Percentiles rank a stretch among this genome's conserved stretches.
phyloP scores from a whole-genome alignment of 1,140 invertebrate species.

The Drosophila carrolli region DNA sequence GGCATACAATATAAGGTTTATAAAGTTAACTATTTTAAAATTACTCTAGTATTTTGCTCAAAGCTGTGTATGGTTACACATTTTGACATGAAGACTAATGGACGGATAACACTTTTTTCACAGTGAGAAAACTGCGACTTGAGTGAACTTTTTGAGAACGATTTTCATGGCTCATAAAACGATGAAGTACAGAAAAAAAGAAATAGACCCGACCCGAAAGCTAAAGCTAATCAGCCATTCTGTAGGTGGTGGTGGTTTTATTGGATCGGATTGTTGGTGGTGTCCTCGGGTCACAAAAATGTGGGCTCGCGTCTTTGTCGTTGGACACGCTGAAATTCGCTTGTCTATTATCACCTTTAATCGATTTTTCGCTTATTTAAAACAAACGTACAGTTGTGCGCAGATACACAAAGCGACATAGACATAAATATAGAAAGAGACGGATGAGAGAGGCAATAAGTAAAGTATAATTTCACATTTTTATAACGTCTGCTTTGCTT shows the following conservation, averaged over 20 bases:
- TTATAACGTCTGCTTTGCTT: slow-evolving; percentile 61
- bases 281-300: slow-evolving; percentile 66
- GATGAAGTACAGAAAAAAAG: slow-evolving; percentile 13
- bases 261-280: slow-evolving; percentile 13
- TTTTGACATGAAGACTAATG: slow-evolving; percentile 2
- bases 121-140: slow-evolving; percentile 17
- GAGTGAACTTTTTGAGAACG: slow-evolving; percentile 14
- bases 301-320: slow-evolving; percentile 51
- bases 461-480: slow-evolving; percentile 77
- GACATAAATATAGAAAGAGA: slow-evolving; percentile 23
- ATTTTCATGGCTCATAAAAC: slow-evolving; percentile 61
- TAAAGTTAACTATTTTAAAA: background rate
- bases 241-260: slow-evolving; percentile 7
- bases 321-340: slow-evolving; percentile 78
- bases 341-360: slow-evolving; percentile 83
- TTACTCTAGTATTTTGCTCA: background rate
- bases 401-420: slow-evolving; percentile 27
- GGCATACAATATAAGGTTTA: too few species aligned
- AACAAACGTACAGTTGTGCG: slow-evolving; percentile 79
- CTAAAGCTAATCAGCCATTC: slow-evolving; percentile 33
- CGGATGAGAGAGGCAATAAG: slow-evolving; percentile 45
- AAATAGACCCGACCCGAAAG: slow-evolving; percentile 31
- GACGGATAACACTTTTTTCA: slow-evolving; percentile 1
- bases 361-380: slow-evolving; percentile 83
- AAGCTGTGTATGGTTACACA: background rate